phyloP scores from a whole-genome alignment of 2,797 vertebrate genomes.

The Acropternis orthonyx region DNA sequence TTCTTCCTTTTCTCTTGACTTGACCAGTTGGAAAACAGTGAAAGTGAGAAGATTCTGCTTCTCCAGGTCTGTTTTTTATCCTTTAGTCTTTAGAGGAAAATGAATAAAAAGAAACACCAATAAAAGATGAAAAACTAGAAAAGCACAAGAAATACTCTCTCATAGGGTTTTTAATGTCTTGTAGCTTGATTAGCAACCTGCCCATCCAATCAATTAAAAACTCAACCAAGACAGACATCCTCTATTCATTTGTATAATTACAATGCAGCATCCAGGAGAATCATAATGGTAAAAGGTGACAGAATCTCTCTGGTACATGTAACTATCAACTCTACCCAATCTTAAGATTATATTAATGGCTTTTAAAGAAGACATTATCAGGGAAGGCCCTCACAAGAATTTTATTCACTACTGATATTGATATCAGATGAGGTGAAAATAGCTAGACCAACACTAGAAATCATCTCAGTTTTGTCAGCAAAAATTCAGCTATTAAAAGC shows the following conservation, averaged over 20 bases:
- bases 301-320: not conserved
- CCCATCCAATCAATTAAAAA: constrained; percentile 14
- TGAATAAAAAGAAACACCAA: not conserved
- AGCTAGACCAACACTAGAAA: not conserved
- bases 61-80: not conserved
- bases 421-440: not conserved
- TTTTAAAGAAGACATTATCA: not conserved
- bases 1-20: not conserved
- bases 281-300: not conserved
- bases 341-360: not conserved
- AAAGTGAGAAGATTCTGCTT: not conserved
- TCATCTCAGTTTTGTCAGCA: not conserved
- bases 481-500: not conserved
- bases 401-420: not conserved
- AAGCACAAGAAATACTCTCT: not conserved
- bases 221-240: not conserved
- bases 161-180: not conserved
- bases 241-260: constrained; percentile 19
- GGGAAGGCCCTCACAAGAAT: not conserved
- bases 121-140: not conserved
- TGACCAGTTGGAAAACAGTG: not conserved
- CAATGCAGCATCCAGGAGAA: not conserved
- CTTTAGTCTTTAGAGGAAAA: not conserved
- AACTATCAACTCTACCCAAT: not conserved
- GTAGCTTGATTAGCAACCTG: constrained; percentile 11